Evolutionary conservation across 2,888 invertebrate species (phyloP).

Genomic region (Nephrocerus scutellatus): DNA sequence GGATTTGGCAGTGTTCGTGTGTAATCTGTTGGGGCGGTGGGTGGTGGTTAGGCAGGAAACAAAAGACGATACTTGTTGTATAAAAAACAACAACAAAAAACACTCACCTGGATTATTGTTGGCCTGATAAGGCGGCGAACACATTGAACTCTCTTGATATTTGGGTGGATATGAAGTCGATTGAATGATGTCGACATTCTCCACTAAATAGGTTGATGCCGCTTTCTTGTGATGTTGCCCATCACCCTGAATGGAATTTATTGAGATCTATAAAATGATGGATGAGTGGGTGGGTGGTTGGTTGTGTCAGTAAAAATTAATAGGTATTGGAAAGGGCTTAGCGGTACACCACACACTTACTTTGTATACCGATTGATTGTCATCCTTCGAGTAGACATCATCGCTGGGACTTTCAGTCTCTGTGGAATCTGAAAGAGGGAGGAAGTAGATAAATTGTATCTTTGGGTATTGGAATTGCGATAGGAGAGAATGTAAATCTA

Average conservation of each 20-base stretch:
- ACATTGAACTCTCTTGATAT: slow-evolving; percentile 43
- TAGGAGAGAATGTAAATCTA: too few relatives aligned
- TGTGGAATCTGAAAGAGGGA: too few relatives aligned
- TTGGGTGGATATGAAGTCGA: slow-evolving; percentile 43
- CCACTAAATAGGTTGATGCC: slow-evolving; percentile 41
- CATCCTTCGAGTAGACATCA: slow-evolving; percentile 44
- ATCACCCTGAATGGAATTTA: slow-evolving; percentile 40
- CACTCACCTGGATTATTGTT: slow-evolving; percentile 22
- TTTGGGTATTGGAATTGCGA: too few relatives aligned
- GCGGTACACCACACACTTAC: too few relatives aligned
- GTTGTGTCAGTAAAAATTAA: too few relatives aligned
- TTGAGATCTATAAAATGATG: slow-evolving; percentile 34
- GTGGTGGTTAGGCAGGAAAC: too few relatives aligned
- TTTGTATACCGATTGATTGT: slow-evolving; percentile 43
- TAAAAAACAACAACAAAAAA: not conserved
- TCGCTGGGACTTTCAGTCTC: slow-evolving; percentile 40
- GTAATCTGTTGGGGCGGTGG: too few relatives aligned
- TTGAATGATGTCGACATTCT: slow-evolving; percentile 43
- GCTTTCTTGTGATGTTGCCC: slow-evolving; percentile 44
- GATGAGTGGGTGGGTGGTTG: too few relatives aligned
- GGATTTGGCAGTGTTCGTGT: slow-evolving; percentile 44
- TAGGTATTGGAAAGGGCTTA: too few relatives aligned
- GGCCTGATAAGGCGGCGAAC: slow-evolving; percentile 40
- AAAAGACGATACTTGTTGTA: slow-evolving; percentile 1
- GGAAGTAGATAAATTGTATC: too few relatives aligned